phyloP scores from a whole-genome alignment of 1,140 invertebrate genomes.

The Lasaia peninsularis region DNA sequence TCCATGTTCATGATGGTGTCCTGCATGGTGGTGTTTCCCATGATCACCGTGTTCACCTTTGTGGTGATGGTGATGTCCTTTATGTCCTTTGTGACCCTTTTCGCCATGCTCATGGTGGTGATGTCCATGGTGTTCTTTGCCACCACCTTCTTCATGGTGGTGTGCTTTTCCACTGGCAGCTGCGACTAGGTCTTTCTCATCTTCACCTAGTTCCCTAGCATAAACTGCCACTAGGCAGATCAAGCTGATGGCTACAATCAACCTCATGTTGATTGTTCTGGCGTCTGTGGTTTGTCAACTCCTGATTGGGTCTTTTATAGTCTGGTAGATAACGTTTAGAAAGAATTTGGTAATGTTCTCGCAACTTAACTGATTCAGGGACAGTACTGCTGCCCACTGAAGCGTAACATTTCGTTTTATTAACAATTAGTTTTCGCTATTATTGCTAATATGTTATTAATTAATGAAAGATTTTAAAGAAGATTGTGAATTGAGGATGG shows the following conservation, averaged over 20 bases:
- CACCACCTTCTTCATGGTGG: slow-evolving; percentile 82
- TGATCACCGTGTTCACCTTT: slow-evolving; percentile 62
- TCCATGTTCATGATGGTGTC: slow-evolving; percentile 58
- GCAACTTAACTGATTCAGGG: slow-evolving; percentile 51
- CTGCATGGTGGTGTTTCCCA: slow-evolving; percentile 56
- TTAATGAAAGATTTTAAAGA: too few species aligned
- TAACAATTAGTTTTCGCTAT: slow-evolving; percentile 35
- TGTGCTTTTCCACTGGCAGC: slow-evolving; percentile 77
- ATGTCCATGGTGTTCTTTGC: slow-evolving; percentile 58
- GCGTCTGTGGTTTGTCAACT: slow-evolving; percentile 41
- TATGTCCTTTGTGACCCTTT: slow-evolving; percentile 63
- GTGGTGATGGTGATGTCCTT: slow-evolving; percentile 65
- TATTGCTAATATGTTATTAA: slow-evolving; percentile 19
- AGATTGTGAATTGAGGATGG: too few species aligned
- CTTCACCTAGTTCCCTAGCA: slow-evolving; percentile 47
- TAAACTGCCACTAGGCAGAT: slow-evolving; percentile 58
- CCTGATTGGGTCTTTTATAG: slow-evolving; percentile 52
- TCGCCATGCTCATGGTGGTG: slow-evolving; percentile 64
- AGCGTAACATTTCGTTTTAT: slow-evolving; percentile 41
- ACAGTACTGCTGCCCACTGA: slow-evolving; percentile 47
- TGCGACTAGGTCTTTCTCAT: slow-evolving; percentile 55
- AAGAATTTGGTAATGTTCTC: slow-evolving; percentile 51
- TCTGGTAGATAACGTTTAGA: slow-evolving; percentile 51
- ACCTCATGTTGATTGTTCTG: slow-evolving; percentile 71
- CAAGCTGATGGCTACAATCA: slow-evolving; percentile 48